Evolutionary conservation across 2,113 vertebrate genomes (phyloP), one percentile per base, ranked within the genome.

Genomic region (Cyprinus carpio): DNA sequence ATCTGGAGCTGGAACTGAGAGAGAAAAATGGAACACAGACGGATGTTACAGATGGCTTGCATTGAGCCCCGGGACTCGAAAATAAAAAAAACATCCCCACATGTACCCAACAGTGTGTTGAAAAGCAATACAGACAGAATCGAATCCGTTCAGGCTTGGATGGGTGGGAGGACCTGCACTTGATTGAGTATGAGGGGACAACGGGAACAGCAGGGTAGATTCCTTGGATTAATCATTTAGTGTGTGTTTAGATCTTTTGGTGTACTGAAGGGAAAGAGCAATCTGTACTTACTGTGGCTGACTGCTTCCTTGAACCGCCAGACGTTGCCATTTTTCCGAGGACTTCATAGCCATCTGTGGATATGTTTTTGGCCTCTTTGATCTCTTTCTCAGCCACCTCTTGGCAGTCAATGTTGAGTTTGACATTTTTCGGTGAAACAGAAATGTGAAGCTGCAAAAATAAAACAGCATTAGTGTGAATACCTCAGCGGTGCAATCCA

Each of bases 1-100:
- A 96, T 98, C 96, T 99, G 98, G 91, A 99, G 97, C 94, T 99
- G 97, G 94, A 99, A 96, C 98, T 99, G 89, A 88, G 75, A 76
- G 85, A 86, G 54, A 85, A 69, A 84, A 69, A 27, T 15, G 67
- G 54, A 88, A 89, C 75, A 87, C 84, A 49, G 76, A 84, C 40
- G 74, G 82, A 88, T 90, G 90, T 93, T 91, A 93, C 87, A 92
- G 91, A 91, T 89, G 86, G 91, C 85, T 92, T 80, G 82, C 71
- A 91, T 90, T 91, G 79, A 86, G 82, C 65, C 13, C 43, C 2
- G 85, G 80, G 75, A 77, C 67, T 84, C 29, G 72, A 71, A 27
- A 83, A 87, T 86, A 89, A 12, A 46, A 43, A 91, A 90, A 79
- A 25, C 82, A 84, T 89, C 89, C n/a, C 80, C 85, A 85, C 83